Evolutionary conservation across 2,888 invertebrate species (phyloP), one percentile per base, ranked within the genome.

Genomic region (Noctua janthe): DNA sequence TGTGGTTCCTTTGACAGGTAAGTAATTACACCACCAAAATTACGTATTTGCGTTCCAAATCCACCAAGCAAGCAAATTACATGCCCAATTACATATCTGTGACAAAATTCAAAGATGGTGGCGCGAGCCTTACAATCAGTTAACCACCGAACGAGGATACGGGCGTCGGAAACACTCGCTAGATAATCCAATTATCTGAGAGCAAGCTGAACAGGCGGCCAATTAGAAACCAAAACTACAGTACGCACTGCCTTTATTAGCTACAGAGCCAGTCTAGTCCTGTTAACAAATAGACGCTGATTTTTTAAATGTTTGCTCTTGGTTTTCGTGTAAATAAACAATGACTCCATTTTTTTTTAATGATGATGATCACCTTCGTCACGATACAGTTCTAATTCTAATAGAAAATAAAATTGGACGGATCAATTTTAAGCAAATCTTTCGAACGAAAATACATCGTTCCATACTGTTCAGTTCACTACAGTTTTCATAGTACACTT

Each of bases 181-280:
- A 90, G 93, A 92, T 94, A 94, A 94, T 93, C 93, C 93, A 94
- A 94, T 94, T 94, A 94, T 90, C 88, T 89, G 88, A 78, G 89
- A 91, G 91, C 91, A 90, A 90, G 90, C 90, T 87, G 88, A 90
- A 91, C 92, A 91, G 88, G 88, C 90, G 87, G 90, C 92, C 92
- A 94, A 94, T 94, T 93, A 94, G 92, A 91, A 90, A 88, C 90
- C 90, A 90, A 92, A 92, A 92, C 90, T 91, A 91, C 90, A 86
- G 87, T 84, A 89, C 88, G 80, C 86, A 87, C 77, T 85, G 87
- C 84, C 80, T 89, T 89, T 86, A 84, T 87, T 85, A 88, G 89
- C 43, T 77, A 80, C 80, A 85, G 71, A 72, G 78, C 72, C 79
- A 76, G 81, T 76, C 74, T 85, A 75, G 78, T 67, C 67, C 56